Conservation (phyloP, 2,113 vertebrate species). For the Empidonax alnorum region DNA sequence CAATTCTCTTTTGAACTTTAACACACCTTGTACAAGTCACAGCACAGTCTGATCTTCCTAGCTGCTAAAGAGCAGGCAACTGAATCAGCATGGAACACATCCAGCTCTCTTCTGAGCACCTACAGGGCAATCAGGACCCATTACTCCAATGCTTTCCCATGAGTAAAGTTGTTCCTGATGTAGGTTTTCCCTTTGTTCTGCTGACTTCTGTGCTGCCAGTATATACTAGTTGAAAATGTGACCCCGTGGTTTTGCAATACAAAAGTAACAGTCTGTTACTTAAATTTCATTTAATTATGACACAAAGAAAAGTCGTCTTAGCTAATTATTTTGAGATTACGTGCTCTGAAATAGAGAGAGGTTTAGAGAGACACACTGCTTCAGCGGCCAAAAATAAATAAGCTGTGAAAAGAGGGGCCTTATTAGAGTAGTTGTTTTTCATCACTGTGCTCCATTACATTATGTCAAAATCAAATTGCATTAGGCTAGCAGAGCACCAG, state of each 20-base stretch:
- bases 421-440: constrained; percentile 3
- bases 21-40: neutral
- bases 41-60: neutral
- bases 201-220: neutral
- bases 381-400: neutral
- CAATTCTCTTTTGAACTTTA: neutral
- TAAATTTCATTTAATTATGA: constrained; percentile 10
- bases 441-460: neutral
- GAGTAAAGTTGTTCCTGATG: neutral
- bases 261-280: neutral
- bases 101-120: neutral
- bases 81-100: neutral
- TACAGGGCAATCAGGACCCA: rapidly evolving
- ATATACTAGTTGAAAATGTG: neutral
- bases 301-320: neutral
- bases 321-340: neutral
- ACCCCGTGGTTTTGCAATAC: neutral
- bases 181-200: neutral
- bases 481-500: neutral
- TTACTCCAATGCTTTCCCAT: neutral
- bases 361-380: neutral
- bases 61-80: neutral
- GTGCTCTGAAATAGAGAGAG: neutral
- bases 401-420: neutral
- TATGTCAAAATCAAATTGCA: constrained; percentile 24